phyloP scores from a whole-genome alignment of 2,888 invertebrate genomes.

The Mellilla xanthometata region DNA sequence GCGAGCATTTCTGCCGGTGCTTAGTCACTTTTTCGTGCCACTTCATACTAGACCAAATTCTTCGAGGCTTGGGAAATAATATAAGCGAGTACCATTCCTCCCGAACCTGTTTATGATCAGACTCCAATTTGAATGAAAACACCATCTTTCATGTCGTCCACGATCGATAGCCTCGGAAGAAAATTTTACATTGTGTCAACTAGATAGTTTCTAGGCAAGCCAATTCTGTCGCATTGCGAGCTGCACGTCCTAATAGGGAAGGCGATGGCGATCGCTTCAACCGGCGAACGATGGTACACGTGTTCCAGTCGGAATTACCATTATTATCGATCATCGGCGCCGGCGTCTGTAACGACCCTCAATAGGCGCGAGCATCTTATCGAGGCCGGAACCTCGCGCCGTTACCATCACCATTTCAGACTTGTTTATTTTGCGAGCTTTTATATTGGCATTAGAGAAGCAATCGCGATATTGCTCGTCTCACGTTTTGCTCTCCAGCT shows the following conservation, averaged over 20 bases:
- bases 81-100: background rate
- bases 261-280: conserved; percentile 65
- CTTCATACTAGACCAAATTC: background rate
- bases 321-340: conserved; percentile 81
- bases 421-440: conserved; percentile 53
- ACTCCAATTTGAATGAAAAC: conserved; percentile 27
- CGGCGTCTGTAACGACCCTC: conserved; percentile 73
- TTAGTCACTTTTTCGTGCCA: conserved; percentile 24
- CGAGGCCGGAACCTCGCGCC: conserved; percentile 48
- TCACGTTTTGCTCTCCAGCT: conserved; percentile 36
- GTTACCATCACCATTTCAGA: conserved; percentile 57
- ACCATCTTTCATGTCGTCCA: conserved; percentile 26
- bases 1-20: conserved; percentile 34
- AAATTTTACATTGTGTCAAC: conserved; percentile 29
- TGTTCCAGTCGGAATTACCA: conserved; percentile 77
- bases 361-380: conserved; percentile 72
- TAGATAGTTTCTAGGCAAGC: conserved; percentile 30
- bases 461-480: conserved; percentile 49
- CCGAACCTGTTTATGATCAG: background rate
- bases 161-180: conserved; percentile 26
- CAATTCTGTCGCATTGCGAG: conserved; percentile 62
- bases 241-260: conserved; percentile 72
- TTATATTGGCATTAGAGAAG: conserved; percentile 27
- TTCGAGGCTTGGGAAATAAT: background rate
- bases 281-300: conserved; percentile 71